These are phyloP conservation scores for Lerema accius DNA, from an alignment of 1,140 invertebrate species.

Conservation along the genomic window DNA sequence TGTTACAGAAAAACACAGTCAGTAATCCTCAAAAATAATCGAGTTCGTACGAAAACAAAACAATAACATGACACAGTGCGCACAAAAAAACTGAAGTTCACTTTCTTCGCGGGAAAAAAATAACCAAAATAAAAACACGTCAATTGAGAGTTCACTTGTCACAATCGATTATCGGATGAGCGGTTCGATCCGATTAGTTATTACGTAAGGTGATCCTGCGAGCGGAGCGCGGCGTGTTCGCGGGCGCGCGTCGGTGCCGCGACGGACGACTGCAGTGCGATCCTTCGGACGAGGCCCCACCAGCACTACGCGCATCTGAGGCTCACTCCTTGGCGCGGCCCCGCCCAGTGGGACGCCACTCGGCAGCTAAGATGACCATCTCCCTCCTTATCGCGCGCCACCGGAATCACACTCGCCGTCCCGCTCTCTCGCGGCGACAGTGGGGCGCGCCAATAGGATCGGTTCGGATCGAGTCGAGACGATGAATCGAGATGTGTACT, in stretches of 20 bases:
- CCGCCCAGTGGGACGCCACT: slow-evolving; percentile 81
- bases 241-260: slow-evolving; percentile 69
- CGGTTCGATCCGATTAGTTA: slow-evolving; percentile 66
- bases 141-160: slow-evolving; percentile 61
- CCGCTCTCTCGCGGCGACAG: slow-evolving; percentile 71
- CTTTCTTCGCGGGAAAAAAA: slow-evolving; percentile 43
- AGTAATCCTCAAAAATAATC: slow-evolving; percentile 62
- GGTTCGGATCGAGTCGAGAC: slow-evolving; percentile 80
- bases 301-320: slow-evolving; percentile 77
- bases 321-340: slow-evolving; percentile 77
- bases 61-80: slow-evolving; percentile 66
- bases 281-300: slow-evolving; percentile 76
- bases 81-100: slow-evolving; percentile 53
- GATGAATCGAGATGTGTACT: slow-evolving; percentile 82
- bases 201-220: slow-evolving; percentile 71
- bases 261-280: slow-evolving; percentile 79
- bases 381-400: slow-evolving; percentile 64
- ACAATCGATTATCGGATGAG: slow-evolving; percentile 74
- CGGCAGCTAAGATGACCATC: slow-evolving; percentile 76
- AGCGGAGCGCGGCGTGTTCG: slow-evolving; percentile 49
- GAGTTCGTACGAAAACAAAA: slow-evolving; percentile 69
- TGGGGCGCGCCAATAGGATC: slow-evolving; percentile 80
- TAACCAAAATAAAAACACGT: slow-evolving; percentile 48
- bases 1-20: slow-evolving; percentile 59
- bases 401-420: slow-evolving; percentile 47